Percentiles rank a stretch among this genome's conserved stretches.
phyloP scores from a whole-genome alignment of 2,797 vertebrate genomes.

The Lacerta viridis region DNA sequence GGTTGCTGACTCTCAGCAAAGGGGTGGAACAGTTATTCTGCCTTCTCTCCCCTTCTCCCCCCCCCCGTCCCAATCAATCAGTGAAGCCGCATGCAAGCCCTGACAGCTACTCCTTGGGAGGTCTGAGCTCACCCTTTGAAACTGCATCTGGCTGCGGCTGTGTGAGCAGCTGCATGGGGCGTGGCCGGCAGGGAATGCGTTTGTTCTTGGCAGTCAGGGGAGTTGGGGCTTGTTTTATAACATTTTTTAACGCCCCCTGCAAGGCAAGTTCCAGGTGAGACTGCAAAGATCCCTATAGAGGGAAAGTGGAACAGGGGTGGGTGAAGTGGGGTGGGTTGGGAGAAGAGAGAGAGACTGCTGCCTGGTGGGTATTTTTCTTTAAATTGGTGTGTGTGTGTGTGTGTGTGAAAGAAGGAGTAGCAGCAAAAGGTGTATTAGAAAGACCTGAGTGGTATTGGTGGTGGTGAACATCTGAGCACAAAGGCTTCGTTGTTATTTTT shows the following conservation, averaged over 20 bases:
- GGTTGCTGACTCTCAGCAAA: background rate
- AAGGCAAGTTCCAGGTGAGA: slow-evolving; percentile 41
- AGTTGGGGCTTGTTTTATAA: slow-evolving; percentile 48
- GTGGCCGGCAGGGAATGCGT: slow-evolving; percentile 32
- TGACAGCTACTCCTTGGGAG: slow-evolving; percentile 44
- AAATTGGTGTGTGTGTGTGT: background rate
- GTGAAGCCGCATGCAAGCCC: slow-evolving; percentile 22
- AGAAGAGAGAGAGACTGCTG: background rate
- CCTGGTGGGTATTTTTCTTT: too few species aligned
- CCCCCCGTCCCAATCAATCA: slow-evolving; percentile 16
- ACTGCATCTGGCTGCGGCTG: slow-evolving; percentile 43
- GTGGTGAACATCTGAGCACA: background rate
- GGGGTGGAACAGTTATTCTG: background rate
- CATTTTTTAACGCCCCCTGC: slow-evolving; percentile 35
- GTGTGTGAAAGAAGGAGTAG: background rate
- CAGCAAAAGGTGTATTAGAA: background rate
- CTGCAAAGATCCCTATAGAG: background rate
- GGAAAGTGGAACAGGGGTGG: background rate
- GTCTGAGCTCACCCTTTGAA: slow-evolving; percentile 49
- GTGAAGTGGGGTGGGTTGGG: background rate
- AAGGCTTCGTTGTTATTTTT: background rate
- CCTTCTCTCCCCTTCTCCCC: background rate
- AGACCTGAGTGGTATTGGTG: background rate
- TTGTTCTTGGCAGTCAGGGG: slow-evolving; percentile 34
- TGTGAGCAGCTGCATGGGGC: slow-evolving; percentile 40